Evolutionary conservation across 1,140 invertebrate species (phyloP), one percentile per base, ranked within the genome.

Genomic region (Drosophila ercepeae): DNA sequence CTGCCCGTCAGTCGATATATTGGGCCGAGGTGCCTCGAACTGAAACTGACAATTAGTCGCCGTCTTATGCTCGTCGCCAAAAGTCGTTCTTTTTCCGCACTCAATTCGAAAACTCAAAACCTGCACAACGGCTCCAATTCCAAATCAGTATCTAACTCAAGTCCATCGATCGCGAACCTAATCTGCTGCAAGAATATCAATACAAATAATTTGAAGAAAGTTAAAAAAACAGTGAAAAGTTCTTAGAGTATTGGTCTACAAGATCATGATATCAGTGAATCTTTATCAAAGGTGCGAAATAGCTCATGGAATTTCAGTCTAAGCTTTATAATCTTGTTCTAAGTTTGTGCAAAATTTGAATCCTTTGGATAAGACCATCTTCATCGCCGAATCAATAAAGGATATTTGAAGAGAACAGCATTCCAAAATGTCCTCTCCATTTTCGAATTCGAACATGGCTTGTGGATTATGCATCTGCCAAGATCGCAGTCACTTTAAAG

Each of bases 41-140:
- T 67, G 75, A 71, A 76, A 83, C 58, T 75, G 78, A 89, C 82
- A 88, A 88, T 90, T 90, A 90, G 89, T 90, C 81, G 89, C 83
- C 71, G 78, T 90, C 81, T 89, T 90, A 75, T 82, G 89, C 81
- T 90, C 89, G 72, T 86, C 89, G 89, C 70, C 84, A 88, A 89
- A 79, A 90, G 89, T 90, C 78, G 89, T 76, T 76, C 61, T 71
- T 75, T 18, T 51, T 45, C 61, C 70, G 59, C 59, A 65, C 51
- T 63, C 44, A 50, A 41, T 19, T 65, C 63, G 45, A 55, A 63
- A 61, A 73, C 58, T 73, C 69, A 74, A 74, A 73, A 42, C 16
- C 51, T 74, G 70, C 70, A 64, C 69, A 73, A 73, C 58, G 25
- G 19, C 36, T 44, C 23, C 34, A 60, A 4, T 45, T 51, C 19